phyloP scores from a whole-genome alignment of 1,140 invertebrate genomes.

The Tachypleus tridentatus region DNA sequence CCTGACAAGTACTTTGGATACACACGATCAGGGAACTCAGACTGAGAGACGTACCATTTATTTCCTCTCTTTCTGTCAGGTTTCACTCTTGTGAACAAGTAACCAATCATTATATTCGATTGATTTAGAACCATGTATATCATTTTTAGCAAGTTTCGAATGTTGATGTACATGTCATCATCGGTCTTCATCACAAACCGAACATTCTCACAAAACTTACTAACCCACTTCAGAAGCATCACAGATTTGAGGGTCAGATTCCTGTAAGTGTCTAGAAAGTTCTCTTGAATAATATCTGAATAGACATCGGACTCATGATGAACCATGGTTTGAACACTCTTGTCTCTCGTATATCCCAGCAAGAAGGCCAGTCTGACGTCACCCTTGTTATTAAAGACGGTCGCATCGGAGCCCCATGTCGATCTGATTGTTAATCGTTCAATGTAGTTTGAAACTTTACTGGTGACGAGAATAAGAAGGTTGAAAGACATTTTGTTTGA shows the following conservation, averaged over 20 bases:
- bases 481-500: constrained; percentile 13
- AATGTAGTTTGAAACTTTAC: constrained; percentile 51
- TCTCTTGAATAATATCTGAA: constrained; percentile 22
- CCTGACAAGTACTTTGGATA: constrained; percentile 78
- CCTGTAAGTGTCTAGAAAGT: constrained; percentile 30
- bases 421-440: constrained; percentile 55
- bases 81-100: constrained; percentile 67
- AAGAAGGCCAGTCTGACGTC: constrained; percentile 18
- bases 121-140: not conserved
- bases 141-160: constrained; percentile 37
- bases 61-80: constrained; percentile 56
- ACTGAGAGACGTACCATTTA: constrained; percentile 45
- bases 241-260: constrained; percentile 33
- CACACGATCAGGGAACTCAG: constrained; percentile 55
- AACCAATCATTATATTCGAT: constrained; percentile 43
- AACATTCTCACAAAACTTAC: constrained; percentile 45
- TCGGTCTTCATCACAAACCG: constrained; percentile 42
- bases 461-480: constrained; percentile 60
- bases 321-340: constrained; percentile 8
- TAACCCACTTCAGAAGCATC: constrained; percentile 38
- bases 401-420: constrained; percentile 52
- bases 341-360: constrained; percentile 13
- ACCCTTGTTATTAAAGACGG: constrained; percentile 14
- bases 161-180: constrained; percentile 42
- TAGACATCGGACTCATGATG: constrained; percentile 14